These are phyloP conservation scores for Pagrus major DNA, from an alignment of 2,113 vertebrate species.

Conservation along the genomic window DNA sequence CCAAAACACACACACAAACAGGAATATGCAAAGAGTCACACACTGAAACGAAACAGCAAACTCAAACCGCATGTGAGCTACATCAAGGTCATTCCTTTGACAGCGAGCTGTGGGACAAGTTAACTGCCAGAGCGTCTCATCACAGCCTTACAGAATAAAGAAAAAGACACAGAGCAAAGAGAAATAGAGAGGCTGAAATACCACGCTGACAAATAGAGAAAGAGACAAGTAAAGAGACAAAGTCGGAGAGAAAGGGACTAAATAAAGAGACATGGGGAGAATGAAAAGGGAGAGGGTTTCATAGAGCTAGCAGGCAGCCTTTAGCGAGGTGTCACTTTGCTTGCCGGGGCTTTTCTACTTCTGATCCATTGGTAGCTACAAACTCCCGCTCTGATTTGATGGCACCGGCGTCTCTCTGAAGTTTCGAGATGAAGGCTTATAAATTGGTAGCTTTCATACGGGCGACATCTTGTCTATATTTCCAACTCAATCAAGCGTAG, in stretches of 20 bases:
- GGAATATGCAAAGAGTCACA: constrained; percentile 62
- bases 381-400: constrained; percentile 74
- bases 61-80: constrained; percentile 31
- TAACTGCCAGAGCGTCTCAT: constrained; percentile 63
- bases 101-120: constrained; percentile 53
- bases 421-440: constrained; percentile 80
- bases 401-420: constrained; percentile 68
- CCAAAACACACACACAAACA: constrained; percentile 53
- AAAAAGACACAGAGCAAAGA: constrained; percentile 41
- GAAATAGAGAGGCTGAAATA: constrained; percentile 33
- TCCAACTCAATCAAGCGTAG: constrained; percentile 84
- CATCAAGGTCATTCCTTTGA: constrained; percentile 73
- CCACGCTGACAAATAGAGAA: constrained; percentile 52
- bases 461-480: constrained; percentile 84
- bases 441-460: constrained; percentile 85
- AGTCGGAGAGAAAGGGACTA: constrained; percentile 46
- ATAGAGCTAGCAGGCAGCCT: constrained; percentile 57
- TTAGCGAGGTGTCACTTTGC: constrained; percentile 75
- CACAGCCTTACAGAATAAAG: constrained; percentile 39
- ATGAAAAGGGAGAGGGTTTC: constrained; percentile 48
- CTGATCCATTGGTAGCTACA: constrained; percentile 66
- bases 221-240: constrained; percentile 50
- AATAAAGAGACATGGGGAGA: constrained; percentile 33
- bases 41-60: constrained; percentile 29
- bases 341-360: constrained; percentile 66